phyloP scores from a whole-genome alignment of 2,888 invertebrate genomes.

The Dendrolimus pini region DNA sequence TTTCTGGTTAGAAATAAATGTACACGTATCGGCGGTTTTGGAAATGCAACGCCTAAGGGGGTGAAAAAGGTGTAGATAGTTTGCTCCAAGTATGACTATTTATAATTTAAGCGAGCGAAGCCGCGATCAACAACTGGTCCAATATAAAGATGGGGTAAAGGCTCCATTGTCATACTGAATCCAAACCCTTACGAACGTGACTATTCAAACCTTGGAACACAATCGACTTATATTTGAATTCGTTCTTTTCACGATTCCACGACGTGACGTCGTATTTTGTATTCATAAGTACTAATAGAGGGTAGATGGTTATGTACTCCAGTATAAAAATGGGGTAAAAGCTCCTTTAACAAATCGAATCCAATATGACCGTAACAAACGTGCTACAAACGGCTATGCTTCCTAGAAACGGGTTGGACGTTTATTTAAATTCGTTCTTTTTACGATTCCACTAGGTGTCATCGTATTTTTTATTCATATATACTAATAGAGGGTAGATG shows the following conservation, averaged over 20 bases:
- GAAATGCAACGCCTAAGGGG: too few relatives aligned
- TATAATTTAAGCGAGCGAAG: too few relatives aligned
- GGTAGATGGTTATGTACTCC: too few relatives aligned
- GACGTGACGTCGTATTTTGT: too few relatives aligned
- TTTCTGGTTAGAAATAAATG: slow-evolving; percentile 2
- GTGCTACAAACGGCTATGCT: slow-evolving; percentile 33
- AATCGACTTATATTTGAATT: slow-evolving; percentile 55
- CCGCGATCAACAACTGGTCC: background rate
- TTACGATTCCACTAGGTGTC: slow-evolving; percentile 29
- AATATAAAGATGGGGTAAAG: too few relatives aligned
- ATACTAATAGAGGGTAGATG: too few relatives aligned
- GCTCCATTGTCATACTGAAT: background rate
- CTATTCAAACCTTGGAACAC: slow-evolving; percentile 43
- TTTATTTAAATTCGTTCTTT: slow-evolving; percentile 43
- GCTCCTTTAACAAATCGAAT: slow-evolving; percentile 1
- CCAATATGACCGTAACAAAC: slow-evolving; percentile 16
- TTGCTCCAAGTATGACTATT: too few relatives aligned
- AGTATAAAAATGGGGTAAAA: too few relatives aligned
- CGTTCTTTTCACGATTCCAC: slow-evolving; percentile 4
- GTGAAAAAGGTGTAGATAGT: too few relatives aligned
- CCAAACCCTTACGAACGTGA: slow-evolving; percentile 18
- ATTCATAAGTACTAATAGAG: too few relatives aligned
- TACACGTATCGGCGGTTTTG: too few relatives aligned
- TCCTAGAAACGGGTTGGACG: slow-evolving; percentile 49
- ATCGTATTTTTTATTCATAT: too few relatives aligned